Evolutionary conservation across 2,888 invertebrate species (phyloP).

Genomic region (Epirrita christyi): DNA sequence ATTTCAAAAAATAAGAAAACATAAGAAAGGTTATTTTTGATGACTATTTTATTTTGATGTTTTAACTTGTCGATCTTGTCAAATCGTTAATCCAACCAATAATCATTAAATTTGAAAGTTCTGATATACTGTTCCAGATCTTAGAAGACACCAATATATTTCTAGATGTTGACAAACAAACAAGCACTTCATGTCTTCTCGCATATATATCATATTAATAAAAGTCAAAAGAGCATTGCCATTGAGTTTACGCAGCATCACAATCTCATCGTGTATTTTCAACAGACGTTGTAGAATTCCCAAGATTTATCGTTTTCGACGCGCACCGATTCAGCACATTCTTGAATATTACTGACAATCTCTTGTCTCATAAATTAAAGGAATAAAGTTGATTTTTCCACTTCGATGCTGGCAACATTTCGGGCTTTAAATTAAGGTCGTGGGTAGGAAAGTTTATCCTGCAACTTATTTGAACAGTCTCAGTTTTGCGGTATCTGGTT

Average conservation of each 20-base stretch:
- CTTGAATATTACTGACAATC: slow-evolving; percentile 72
- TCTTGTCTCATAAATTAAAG: slow-evolving; percentile 72
- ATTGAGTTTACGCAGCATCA: slow-evolving; percentile 35
- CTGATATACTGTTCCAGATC: no score
- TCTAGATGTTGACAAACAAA: neutral
- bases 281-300: slow-evolving; percentile 63
- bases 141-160: no score
- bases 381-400: slow-evolving; percentile 66
- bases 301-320: slow-evolving; percentile 75
- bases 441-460: slow-evolving; percentile 32
- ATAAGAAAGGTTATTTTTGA: no score
- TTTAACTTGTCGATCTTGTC: no score
- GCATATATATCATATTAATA: neutral
- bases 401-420: slow-evolving; percentile 43
- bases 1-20: no score
- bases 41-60: no score
- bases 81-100: no score
- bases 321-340: slow-evolving; percentile 78
- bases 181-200: neutral
- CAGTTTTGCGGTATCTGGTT: slow-evolving; percentile 73
- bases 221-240: slow-evolving; percentile 29
- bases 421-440: slow-evolving; percentile 37
- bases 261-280: slow-evolving; percentile 64
- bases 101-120: no score
- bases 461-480: slow-evolving; percentile 68